These are phyloP conservation scores for Isurus oxyrinchus DNA, from an alignment of 2,113 vertebrate genomes.

Conservation along the genomic window DNA sequence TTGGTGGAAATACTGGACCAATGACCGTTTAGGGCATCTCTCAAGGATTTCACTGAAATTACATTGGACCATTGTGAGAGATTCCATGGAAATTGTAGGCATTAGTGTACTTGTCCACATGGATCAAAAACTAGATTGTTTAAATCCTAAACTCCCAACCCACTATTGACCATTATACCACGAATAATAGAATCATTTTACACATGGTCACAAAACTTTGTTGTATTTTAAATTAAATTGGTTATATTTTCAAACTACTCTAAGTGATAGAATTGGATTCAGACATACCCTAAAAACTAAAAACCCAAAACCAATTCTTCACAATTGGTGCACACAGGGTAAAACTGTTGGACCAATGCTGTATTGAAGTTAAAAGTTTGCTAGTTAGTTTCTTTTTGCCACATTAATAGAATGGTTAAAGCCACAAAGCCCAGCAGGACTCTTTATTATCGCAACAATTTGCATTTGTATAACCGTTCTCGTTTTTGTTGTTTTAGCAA, in stretches of 20 bases:
- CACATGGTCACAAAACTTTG: background rate
- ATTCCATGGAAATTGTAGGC: background rate
- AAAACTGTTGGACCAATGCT: background rate
- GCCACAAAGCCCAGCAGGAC: background rate
- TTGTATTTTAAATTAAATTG: background rate
- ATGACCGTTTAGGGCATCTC: background rate
- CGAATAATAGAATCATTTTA: background rate
- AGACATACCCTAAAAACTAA: background rate
- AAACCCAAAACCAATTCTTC: background rate
- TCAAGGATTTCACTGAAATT: background rate
- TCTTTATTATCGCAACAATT: background rate
- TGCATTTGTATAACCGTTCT: background rate
- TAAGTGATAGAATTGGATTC: background rate
- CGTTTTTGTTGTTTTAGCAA: slow-evolving; percentile 49
- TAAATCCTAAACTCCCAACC: background rate
- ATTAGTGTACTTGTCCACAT: too few relatives aligned
- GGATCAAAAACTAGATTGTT: background rate
- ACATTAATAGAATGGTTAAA: background rate
- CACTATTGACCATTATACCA: background rate
- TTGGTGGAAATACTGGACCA: background rate
- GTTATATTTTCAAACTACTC: background rate
- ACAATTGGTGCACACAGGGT: background rate
- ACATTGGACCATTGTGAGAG: background rate
- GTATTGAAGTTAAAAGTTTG: background rate
- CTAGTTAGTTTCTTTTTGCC: background rate